Conservation (phyloP, 2,113 vertebrate genomes). For the Misgurnus anguillicaudatus region DNA sequence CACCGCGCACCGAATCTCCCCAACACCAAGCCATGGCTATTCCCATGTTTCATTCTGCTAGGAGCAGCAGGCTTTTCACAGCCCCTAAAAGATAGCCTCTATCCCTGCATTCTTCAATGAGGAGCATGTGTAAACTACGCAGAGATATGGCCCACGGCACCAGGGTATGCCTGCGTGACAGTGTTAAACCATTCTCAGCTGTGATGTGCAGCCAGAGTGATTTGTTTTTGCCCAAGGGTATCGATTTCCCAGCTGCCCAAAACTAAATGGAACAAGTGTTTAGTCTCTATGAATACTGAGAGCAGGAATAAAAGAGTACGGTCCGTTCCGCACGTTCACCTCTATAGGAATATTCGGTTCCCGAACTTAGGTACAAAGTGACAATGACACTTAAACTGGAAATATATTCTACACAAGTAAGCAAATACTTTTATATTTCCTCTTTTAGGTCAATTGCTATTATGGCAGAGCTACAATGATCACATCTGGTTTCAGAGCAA, state of each 20-base stretch:
- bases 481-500: too few species aligned
- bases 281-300: constrained; percentile 26
- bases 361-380: background rate
- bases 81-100: constrained; percentile 35
- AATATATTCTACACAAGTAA: background rate
- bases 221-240: constrained; percentile 42
- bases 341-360: background rate
- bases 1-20: background rate
- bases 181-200: constrained; percentile 44
- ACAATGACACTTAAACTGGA: background rate
- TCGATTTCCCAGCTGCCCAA: constrained; percentile 38
- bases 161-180: background rate
- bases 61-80: constrained; percentile 13
- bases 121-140: constrained; percentile 18
- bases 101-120: constrained; percentile 18
- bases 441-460: too few species aligned
- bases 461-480: too few species aligned
- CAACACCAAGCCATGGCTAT: background rate
- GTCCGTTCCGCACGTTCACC: background rate
- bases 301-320: background rate
- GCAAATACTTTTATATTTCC: background rate
- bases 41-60: constrained; percentile 46
- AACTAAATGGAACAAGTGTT: constrained; percentile 50
- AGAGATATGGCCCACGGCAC: constrained; percentile 11
- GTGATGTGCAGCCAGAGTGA: constrained; percentile 32